phyloP scores from a whole-genome alignment of 2,113 vertebrate genomes.

The Callospermophilus lateralis region DNA sequence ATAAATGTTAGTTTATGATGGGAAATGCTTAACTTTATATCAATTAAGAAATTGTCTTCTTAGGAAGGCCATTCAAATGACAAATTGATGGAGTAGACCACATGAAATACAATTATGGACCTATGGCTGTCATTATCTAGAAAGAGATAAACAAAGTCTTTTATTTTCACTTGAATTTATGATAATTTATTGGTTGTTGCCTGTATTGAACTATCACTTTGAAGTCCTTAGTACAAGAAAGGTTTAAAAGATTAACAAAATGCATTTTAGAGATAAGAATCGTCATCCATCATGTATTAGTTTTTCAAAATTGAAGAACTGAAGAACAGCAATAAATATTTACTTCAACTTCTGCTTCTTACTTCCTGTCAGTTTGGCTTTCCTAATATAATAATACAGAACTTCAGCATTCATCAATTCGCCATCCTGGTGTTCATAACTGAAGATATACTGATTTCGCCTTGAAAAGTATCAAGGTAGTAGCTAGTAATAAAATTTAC shows the following conservation, averaged over 20 bases:
- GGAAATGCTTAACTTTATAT: slow-evolving; percentile 41
- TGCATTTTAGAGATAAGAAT: not conserved
- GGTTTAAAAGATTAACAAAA: slow-evolving; percentile 16
- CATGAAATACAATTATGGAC: slow-evolving; percentile 40
- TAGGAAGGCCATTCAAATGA: slow-evolving; percentile 20
- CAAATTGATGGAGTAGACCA: not conserved
- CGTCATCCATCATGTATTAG: not conserved
- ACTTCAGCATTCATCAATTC: not conserved
- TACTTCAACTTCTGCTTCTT: not conserved
- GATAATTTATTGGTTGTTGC: not conserved
- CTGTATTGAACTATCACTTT: not conserved
- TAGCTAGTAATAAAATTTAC: slow-evolving; percentile 38
- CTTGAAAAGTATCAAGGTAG: not conserved
- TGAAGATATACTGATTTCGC: not conserved
- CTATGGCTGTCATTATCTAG: not conserved
- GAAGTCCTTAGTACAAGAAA: not conserved
- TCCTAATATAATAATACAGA: not conserved
- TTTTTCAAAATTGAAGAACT: not conserved
- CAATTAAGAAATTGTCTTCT: slow-evolving; percentile 37
- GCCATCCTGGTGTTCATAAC: not conserved
- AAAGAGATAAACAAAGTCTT: not conserved
- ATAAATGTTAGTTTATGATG: slow-evolving; percentile 53
- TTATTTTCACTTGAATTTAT: slow-evolving; percentile 20
- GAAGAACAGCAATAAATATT: not conserved
- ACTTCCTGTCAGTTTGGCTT: not conserved